A percentile compares a stretch with the other conserved stretches of the same genome.
Conservation (phyloP, 2,113 vertebrate species). For the Apus apus region DNA sequence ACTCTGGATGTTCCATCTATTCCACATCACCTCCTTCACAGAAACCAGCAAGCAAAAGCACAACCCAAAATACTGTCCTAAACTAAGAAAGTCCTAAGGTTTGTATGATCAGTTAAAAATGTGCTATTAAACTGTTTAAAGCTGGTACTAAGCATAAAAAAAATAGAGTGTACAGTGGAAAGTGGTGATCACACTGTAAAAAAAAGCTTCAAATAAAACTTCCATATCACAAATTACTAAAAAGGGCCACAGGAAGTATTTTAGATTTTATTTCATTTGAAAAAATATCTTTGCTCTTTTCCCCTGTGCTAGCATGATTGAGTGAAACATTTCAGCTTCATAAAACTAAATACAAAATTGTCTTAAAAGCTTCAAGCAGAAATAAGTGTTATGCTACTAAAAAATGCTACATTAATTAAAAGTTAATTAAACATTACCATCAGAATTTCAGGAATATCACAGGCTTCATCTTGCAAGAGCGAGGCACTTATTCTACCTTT, state of each 20-base stretch:
- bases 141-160: neutral
- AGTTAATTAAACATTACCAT: neutral
- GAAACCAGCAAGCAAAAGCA: neutral
- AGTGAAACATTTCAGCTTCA: neutral
- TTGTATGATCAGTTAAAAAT: neutral
- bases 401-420: neutral
- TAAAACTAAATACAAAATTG: neutral
- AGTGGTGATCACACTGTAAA: neutral
- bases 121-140: neutral
- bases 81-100: neutral
- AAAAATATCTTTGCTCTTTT: neutral
- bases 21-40: neutral
- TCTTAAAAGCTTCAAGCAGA: neutral
- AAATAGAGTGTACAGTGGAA: neutral
- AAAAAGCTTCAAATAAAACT: neutral
- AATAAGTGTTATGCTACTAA: neutral
- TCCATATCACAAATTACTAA: neutral
- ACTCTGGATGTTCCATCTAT: neutral
- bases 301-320: neutral
- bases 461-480: neutral
- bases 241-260: neutral
- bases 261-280: neutral
- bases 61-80: neutral
- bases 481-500: neutral
- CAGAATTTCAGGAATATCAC: slow-evolving; percentile 58